Conservation (phyloP, 2,888 invertebrate genomes). For the Mesoligia furuncula region DNA sequence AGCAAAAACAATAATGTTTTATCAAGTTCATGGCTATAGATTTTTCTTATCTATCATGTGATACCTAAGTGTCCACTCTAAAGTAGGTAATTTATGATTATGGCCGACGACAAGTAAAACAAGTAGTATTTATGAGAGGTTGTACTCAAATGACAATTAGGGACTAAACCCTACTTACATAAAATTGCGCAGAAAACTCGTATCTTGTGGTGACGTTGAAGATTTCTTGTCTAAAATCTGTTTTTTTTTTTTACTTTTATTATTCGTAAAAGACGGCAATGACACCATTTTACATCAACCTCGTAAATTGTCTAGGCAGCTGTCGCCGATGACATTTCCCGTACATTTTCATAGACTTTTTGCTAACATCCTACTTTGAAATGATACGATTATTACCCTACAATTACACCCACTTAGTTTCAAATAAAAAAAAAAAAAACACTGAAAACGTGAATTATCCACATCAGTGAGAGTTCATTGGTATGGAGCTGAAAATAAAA, state of each 20-base stretch:
- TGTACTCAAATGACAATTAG: conserved; percentile 20
- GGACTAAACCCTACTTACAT: not conserved
- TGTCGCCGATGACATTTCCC: conserved; percentile 14
- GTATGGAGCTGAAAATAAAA: conserved; percentile 79
- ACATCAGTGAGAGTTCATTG: conserved; percentile 72
- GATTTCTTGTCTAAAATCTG: not conserved
- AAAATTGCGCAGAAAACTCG: not conserved
- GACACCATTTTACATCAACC: conserved; percentile 20
- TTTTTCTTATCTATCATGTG: conserved; percentile 54
- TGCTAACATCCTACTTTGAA: conserved; percentile 53
- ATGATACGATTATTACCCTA: conserved; percentile 23
- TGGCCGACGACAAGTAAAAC: conserved; percentile 25
- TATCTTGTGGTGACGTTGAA: conserved; percentile 1
- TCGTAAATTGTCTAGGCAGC: conserved; percentile 38
- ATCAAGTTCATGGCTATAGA: conserved; percentile 68
- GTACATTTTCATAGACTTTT: conserved; percentile 40
- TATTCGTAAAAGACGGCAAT: conserved; percentile 21
- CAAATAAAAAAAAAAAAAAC: conserved; percentile 14
- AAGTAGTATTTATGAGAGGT: conserved; percentile 41
- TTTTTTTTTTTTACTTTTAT: conserved; percentile 13
- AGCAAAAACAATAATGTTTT: conserved; percentile 47
- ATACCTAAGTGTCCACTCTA: conserved; percentile 38
- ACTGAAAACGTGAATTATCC: conserved; percentile 54
- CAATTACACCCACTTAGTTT: conserved; percentile 7
- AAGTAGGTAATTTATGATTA: conserved; percentile 43